Percentiles rank a stretch among this genome's conserved stretches.
Conservation (phyloP, 2,888 invertebrate genomes). For the Acleris sparsana region DNA sequence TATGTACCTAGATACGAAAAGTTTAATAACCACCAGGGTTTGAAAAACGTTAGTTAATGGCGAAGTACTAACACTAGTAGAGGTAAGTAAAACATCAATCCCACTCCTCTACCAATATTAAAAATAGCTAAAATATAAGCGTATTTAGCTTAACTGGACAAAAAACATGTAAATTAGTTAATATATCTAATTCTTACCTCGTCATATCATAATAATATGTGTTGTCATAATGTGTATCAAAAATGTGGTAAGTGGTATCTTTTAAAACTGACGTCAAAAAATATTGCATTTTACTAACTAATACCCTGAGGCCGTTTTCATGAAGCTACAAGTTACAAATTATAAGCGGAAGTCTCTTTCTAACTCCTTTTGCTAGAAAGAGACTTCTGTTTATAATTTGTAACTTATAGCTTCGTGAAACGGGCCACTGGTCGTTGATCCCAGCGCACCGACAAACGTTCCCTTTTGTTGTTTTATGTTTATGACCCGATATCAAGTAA, state of each 20-base stretch:
- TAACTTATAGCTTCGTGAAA: too few species aligned
- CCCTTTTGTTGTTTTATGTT: too few species aligned
- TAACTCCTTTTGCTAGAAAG: too few species aligned
- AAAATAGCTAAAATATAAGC: slow-evolving; percentile 23
- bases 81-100: not conserved
- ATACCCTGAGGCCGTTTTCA: too few species aligned
- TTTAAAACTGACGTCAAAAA: slow-evolving; percentile 6
- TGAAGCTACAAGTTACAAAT: too few species aligned
- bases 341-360: too few species aligned
- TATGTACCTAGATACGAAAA: not conserved
- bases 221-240: slow-evolving; percentile 2
- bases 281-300: not conserved
- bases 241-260: slow-evolving; percentile 7
- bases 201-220: not conserved
- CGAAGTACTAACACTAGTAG: not conserved
- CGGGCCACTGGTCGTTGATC: too few species aligned
- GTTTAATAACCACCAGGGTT: not conserved
- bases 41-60: not conserved
- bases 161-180: not conserved
- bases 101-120: not conserved
- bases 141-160: slow-evolving; percentile 21
- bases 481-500: too few species aligned
- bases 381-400: too few species aligned
- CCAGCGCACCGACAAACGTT: not conserved
- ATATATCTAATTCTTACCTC: not conserved